Base-by-base conservation (phyloP, 2,113 vertebrate species). In the Scortum barcoo region DNA sequence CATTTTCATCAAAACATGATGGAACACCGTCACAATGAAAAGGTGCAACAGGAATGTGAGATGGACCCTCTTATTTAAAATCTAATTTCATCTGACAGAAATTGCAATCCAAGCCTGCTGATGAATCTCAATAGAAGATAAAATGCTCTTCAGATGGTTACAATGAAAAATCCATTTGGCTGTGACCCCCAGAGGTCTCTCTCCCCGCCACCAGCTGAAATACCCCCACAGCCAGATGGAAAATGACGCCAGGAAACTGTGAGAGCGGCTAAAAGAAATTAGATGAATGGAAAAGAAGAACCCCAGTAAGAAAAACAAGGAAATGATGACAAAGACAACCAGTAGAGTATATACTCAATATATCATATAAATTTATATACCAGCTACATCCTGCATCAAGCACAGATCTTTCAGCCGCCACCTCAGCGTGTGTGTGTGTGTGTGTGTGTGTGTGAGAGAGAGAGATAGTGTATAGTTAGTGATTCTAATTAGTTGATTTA, bases 401-500 rank as follows among this genome's bases (percentile, higher is more conserved):
- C 67, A 69, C 69, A 78, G 38, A 2, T 42, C 40, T 42, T 42
- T 12, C 9, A 42, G 7, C 40, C 40, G 12, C 40, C 40, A 38
- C 68, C 57, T 53, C 62, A 46, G 28, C 11, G 0, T 53, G 65
- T 40, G 44, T 28, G 46, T 54, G 58, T 42, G 76, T 72, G 76
- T 36, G 33, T 36, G n/a, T n/a, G n/a, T n/a, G n/a, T n/a, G n/a
- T 65, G 80, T 53, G 46, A 51, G 69, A 48, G 65, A 44, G 56
- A 22, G 24, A 13, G 28, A 22, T 67, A 33, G 24, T 44, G 63
- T 75, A 48, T 80, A 50, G 83, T 86, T 83, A 84, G 80, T 63
- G 75, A 80, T 76, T 86, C 70, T 84, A 90, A 91, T 91, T 87
- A 91, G 90, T 77, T 71, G 79, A 88, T 89, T 92, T 76, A 82